Evolutionary conservation across 2,888 invertebrate species (phyloP).

Genomic region (Protula sp.): DNA sequence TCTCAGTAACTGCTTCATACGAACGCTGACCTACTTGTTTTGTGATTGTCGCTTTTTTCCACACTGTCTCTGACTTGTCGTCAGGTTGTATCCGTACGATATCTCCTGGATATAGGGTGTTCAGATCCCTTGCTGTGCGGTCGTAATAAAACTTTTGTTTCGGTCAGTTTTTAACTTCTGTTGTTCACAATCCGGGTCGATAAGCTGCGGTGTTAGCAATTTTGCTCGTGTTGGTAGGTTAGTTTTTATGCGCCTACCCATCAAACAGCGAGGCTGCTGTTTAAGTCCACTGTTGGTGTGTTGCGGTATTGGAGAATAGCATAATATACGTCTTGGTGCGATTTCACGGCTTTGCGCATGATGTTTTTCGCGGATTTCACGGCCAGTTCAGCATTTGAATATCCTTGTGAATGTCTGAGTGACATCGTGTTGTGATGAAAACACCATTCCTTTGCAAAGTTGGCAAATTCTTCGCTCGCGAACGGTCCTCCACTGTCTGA

Average conservation of each 20-base stretch:
- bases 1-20: not conserved
- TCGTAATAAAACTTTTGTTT: not conserved
- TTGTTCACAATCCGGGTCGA: no score
- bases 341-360: not conserved
- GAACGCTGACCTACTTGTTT: not conserved
- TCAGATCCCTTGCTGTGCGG: not conserved
- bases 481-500: not conserved
- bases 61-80: not conserved
- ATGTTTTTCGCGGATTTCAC: conserved; percentile 1
- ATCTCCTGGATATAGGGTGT: not conserved
- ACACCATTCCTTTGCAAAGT: not conserved
- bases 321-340: not conserved
- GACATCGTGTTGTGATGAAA: not conserved
- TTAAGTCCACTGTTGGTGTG: no score
- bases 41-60: not conserved
- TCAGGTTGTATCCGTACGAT: not conserved
- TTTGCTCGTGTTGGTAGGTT: no score
- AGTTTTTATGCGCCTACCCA: no score
- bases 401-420: not conserved
- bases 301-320: not conserved
- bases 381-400: conserved; percentile 1
- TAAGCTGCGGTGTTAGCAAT: no score
- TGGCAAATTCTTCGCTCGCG: not conserved
- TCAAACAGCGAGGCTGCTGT: no score
- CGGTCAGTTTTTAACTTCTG: no score